Evolutionary conservation across 2,797 vertebrate species (phyloP).

Genomic region (Pangasius krempfi): DNA sequence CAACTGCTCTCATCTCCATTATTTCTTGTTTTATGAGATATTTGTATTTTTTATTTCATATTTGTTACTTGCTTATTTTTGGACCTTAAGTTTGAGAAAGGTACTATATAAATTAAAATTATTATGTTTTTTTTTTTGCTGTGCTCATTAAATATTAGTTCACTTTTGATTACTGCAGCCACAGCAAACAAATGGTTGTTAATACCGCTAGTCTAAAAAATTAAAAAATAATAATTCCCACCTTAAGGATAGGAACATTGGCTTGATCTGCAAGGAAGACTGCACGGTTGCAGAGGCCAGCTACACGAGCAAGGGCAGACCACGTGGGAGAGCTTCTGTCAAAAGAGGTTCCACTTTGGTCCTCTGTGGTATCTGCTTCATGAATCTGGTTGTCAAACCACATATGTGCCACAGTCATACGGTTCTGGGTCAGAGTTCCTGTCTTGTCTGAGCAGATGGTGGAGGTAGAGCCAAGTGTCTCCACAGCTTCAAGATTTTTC

Average conservation of each 20-base stretch:
- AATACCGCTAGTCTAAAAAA: background rate
- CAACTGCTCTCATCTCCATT: background rate
- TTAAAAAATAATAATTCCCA: slow-evolving; percentile 51
- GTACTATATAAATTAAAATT: background rate
- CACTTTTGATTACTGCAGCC: background rate
- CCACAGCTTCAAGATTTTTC: slow-evolving; percentile 94
- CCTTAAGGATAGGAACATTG: slow-evolving; percentile 91
- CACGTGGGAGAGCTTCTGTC: slow-evolving; percentile 91
- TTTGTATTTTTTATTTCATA: background rate
- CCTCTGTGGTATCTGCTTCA: slow-evolving; percentile 89
- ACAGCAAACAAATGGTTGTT: background rate
- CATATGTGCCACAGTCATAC: slow-evolving; percentile 94
- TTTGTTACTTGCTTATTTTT: background rate
- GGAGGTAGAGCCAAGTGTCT: slow-evolving; percentile 91
- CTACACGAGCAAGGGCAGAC: slow-evolving; percentile 84
- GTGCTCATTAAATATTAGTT: background rate
- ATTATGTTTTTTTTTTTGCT: background rate
- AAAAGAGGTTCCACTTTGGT: slow-evolving; percentile 90
- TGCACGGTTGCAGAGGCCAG: slow-evolving; percentile 92
- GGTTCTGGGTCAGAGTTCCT: slow-evolving; percentile 89
- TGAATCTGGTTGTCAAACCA: slow-evolving; percentile 95
- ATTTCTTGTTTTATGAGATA: background rate
- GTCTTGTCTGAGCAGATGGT: slow-evolving; percentile 94
- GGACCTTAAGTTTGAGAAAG: background rate
- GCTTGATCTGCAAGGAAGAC: slow-evolving; percentile 92